Conservation (phyloP, 2,888 invertebrate species). For the Hydraecia micacea region DNA sequence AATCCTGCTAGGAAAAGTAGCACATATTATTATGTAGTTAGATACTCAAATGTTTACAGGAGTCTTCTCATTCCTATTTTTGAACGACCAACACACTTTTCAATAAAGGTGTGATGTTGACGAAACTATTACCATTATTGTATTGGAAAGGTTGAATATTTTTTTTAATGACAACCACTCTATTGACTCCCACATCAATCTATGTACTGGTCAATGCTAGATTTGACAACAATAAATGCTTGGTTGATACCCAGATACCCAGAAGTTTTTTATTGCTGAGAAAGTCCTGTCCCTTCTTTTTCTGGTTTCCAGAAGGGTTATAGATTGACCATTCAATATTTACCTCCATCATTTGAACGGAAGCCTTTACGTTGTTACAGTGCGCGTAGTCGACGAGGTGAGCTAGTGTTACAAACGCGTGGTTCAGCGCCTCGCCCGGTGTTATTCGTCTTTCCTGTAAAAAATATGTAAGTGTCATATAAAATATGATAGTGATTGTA, state of each 20-base stretch:
- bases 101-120: too few species aligned
- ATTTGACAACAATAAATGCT: background rate
- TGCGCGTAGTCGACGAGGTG: constrained; percentile 99
- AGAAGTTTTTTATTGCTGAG: background rate
- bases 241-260: too few species aligned
- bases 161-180: background rate
- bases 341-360: constrained; percentile 99
- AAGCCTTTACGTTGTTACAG: constrained; percentile 98
- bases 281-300: background rate
- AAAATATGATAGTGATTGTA: background rate
- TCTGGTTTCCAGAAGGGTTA: too few species aligned
- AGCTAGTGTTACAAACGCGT: constrained; percentile 97
- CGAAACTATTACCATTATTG: background rate
- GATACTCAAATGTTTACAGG: too few species aligned
- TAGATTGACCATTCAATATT: background rate
- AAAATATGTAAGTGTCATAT: background rate
- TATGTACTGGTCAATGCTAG: background rate
- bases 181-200: background rate
- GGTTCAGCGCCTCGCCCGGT: constrained; percentile 98
- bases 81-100: too few species aligned
- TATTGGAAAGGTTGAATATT: background rate
- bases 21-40: background rate
- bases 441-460: constrained; percentile 97
- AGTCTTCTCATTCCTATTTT: too few species aligned
- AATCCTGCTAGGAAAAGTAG: background rate